phyloP scores from a whole-genome alignment of 2,797 vertebrate genomes.

The Takifugu ocellatus region DNA sequence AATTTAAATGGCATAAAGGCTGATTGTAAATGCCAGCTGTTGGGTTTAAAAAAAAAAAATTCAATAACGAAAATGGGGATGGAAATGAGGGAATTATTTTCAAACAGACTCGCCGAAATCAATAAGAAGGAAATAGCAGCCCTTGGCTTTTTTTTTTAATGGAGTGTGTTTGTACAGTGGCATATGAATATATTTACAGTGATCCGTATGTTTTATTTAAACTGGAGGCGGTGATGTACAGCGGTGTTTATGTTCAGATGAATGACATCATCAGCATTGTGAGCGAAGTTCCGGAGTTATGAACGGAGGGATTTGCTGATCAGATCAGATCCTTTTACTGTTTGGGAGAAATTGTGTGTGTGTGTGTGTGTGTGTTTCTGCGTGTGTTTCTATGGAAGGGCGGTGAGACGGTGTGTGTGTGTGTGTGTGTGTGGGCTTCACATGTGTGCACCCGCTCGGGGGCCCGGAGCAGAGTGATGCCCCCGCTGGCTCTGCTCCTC shows the following conservation, averaged over 20 bases:
- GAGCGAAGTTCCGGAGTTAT: slow-evolving; percentile 24
- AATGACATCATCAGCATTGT: slow-evolving; percentile 17
- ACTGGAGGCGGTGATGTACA: slow-evolving; percentile 29
- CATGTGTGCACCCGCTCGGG: slow-evolving; percentile 42
- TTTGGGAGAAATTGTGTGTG: neutral
- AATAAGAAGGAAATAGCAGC: slow-evolving; percentile 60
- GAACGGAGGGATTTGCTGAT: slow-evolving; percentile 9
- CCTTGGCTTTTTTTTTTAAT: slow-evolving; percentile 41
- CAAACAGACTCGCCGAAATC: slow-evolving; percentile 71
- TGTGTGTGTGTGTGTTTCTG: neutral
- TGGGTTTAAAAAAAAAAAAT: slow-evolving; percentile 65
- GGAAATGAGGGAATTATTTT: slow-evolving; percentile 73
- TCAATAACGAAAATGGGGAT: slow-evolving; percentile 69
- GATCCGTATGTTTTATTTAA: slow-evolving; percentile 48
- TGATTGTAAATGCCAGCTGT: slow-evolving; percentile 77
- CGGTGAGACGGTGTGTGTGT: slow-evolving; percentile 23
- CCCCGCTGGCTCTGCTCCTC: slow-evolving; percentile 76
- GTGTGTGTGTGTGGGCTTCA: slow-evolving; percentile 33
- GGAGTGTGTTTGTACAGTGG: slow-evolving; percentile 54
- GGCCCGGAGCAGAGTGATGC: slow-evolving; percentile 69
- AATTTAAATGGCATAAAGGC: slow-evolving; percentile 69
- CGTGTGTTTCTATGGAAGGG: neutral
- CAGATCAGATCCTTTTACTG: too few species aligned
- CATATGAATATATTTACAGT: slow-evolving; percentile 59
- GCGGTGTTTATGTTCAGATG: slow-evolving; percentile 45